Evolutionary conservation across 2,113 vertebrate species (phyloP).

Genomic region (Hippopotamus amphibius): DNA sequence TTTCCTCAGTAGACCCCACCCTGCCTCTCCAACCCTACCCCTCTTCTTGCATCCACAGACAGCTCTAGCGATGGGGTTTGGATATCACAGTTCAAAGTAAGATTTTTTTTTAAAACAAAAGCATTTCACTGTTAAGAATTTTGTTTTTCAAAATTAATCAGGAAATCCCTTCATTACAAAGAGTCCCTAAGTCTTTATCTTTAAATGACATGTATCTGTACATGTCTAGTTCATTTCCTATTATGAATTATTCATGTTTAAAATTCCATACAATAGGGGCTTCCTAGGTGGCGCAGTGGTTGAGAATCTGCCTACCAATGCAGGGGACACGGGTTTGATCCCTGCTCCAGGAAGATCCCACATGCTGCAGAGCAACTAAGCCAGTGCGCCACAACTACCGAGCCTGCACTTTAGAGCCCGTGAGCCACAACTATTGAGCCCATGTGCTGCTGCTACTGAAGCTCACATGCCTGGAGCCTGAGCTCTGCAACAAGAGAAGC

Average conservation of each 20-base stretch:
- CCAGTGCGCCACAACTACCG: too few species aligned
- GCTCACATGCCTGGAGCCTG: too few species aligned
- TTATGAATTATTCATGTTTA: background rate
- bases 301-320: too few species aligned
- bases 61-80: background rate
- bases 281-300: too few species aligned
- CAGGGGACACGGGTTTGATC: too few species aligned
- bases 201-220: background rate
- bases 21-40: background rate
- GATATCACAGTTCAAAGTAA: background rate
- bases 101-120: background rate
- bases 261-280: background rate
- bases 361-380: too few species aligned
- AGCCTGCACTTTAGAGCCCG: too few species aligned
- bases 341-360: too few species aligned
- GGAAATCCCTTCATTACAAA: background rate
- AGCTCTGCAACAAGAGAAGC: too few species aligned
- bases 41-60: background rate
- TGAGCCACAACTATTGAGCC: too few species aligned
- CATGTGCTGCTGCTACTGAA: too few species aligned
- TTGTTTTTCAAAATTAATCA: constrained; percentile 7
- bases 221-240: background rate
- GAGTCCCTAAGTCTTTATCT: background rate
- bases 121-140: background rate
- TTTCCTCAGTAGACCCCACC: background rate